Conservation (phyloP, 2,113 vertebrate species). For the Sphyrna mokarran region DNA sequence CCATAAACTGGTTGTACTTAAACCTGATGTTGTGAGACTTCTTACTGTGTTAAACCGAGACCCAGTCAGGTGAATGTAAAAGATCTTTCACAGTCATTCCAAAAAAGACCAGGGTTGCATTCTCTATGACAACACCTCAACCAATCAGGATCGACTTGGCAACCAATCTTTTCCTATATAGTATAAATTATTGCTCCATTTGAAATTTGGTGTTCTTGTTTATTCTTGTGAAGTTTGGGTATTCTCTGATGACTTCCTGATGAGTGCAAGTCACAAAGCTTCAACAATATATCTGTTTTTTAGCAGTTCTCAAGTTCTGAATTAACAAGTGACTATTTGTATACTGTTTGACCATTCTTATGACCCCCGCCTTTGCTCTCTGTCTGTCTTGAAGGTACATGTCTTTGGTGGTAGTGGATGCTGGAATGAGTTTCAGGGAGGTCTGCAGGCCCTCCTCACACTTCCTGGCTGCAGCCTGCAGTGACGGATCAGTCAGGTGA, state of each 20-base stretch:
- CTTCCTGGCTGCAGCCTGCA: conserved; percentile 77
- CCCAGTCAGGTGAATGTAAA: not conserved
- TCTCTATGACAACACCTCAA: not conserved
- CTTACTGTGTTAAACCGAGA: not conserved
- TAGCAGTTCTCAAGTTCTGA: not conserved
- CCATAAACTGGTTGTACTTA: no score
- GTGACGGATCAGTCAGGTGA: conserved; percentile 85
- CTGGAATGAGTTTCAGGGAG: conserved; percentile 40
- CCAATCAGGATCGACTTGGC: not conserved
- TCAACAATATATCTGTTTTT: not conserved
- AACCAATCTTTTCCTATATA: not conserved
- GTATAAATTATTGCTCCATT: not conserved
- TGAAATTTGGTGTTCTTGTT: not conserved
- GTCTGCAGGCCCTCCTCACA: conserved; percentile 37
- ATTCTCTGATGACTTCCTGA: not conserved
- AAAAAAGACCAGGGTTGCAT: not conserved
- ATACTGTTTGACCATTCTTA: not conserved
- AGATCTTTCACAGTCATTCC: not conserved
- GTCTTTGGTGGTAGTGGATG: conserved; percentile 60
- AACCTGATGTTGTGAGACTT: no score
- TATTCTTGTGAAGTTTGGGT: not conserved
- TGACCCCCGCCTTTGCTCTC: not conserved
- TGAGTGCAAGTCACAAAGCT: not conserved
- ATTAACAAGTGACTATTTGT: not conserved
- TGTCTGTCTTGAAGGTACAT: conserved; percentile 71